Conservation (phyloP, 1,140 invertebrate species). For the Drosophila mayri region DNA sequence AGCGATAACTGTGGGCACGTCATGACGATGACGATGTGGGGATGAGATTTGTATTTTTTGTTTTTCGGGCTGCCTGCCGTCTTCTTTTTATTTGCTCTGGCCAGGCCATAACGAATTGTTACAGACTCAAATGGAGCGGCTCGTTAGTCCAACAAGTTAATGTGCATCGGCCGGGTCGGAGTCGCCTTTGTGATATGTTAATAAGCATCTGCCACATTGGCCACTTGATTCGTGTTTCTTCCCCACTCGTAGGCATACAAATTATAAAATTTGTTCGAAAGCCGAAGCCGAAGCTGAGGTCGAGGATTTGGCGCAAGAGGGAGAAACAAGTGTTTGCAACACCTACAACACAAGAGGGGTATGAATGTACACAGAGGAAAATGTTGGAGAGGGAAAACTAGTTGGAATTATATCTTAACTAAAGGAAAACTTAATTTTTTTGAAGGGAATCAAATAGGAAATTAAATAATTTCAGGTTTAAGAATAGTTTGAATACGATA, state of each 20-base stretch:
- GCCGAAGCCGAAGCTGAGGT: slow-evolving; percentile 12
- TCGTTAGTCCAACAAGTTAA: slow-evolving; percentile 82
- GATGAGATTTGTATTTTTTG: slow-evolving; percentile 52
- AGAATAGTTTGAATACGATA: no score
- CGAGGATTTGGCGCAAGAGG: slow-evolving; percentile 50
- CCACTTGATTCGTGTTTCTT: slow-evolving; percentile 61
- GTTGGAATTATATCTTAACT: no score
- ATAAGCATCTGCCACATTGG: slow-evolving; percentile 72
- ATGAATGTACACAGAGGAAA: slow-evolving; percentile 2
- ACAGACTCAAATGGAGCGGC: slow-evolving; percentile 79
- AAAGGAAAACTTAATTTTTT: background rate
- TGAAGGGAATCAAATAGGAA: no score
- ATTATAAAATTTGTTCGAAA: slow-evolving; percentile 63
- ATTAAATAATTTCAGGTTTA: no score
- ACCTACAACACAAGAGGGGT: slow-evolving; percentile 63
- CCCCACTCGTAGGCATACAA: slow-evolving; percentile 51
- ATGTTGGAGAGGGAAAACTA: background rate
- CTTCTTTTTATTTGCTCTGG: slow-evolving; percentile 26
- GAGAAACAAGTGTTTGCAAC: slow-evolving; percentile 76
- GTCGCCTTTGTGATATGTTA: slow-evolving; percentile 76
- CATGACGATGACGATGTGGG: slow-evolving; percentile 51
- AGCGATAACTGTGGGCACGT: slow-evolving; percentile 82
- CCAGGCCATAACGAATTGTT: slow-evolving; percentile 78
- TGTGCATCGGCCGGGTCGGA: slow-evolving; percentile 52
- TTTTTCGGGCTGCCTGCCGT: slow-evolving; percentile 3